Percentiles rank a stretch among this genome's conserved stretches.
phyloP scores from a whole-genome alignment of 2,113 vertebrate species.

The Romanogobio albipinnatus region DNA sequence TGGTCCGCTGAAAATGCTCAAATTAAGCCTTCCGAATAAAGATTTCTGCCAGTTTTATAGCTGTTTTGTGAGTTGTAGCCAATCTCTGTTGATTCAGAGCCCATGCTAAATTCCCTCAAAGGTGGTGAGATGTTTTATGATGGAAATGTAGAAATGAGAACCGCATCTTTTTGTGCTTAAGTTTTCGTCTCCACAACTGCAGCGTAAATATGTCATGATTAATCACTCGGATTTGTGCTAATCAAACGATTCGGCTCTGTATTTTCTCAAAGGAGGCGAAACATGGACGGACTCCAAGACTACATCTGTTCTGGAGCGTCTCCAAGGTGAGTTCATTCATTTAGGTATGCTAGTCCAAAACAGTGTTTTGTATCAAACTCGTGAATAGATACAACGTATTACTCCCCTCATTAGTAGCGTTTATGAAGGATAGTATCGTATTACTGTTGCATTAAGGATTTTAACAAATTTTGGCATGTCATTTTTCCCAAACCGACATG shows the following conservation, averaged over 20 bases:
- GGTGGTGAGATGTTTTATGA: constrained; percentile 28
- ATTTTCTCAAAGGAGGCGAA: constrained; percentile 51
- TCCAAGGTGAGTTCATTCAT: constrained; percentile 34
- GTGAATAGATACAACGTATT: not conserved
- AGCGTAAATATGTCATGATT: constrained; percentile 56
- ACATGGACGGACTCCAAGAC: constrained; percentile 55
- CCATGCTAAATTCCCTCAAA: constrained; percentile 31
- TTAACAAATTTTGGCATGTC: not conserved
- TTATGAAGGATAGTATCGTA: not conserved
- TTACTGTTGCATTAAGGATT: not conserved
- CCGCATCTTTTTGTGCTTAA: constrained; percentile 34
- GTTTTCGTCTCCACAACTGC: constrained; percentile 36
- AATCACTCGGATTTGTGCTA: constrained; percentile 54
- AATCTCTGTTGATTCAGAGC: not conserved
- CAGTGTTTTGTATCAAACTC: constrained; percentile 25
- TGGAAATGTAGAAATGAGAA: not conserved
- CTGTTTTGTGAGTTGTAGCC: not conserved
- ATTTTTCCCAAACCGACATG: not conserved
- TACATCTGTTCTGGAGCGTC: constrained; percentile 53
- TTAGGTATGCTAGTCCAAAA: not conserved
- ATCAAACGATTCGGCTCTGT: constrained; percentile 40
- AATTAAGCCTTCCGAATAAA: constrained; percentile 17
- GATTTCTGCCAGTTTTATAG: not conserved
- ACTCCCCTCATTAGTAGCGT: constrained; percentile 2
- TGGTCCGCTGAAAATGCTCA: not conserved